phyloP scores from a whole-genome alignment of 92 coral and sea anemone species.

The Galaxea fascicularis region DNA sequence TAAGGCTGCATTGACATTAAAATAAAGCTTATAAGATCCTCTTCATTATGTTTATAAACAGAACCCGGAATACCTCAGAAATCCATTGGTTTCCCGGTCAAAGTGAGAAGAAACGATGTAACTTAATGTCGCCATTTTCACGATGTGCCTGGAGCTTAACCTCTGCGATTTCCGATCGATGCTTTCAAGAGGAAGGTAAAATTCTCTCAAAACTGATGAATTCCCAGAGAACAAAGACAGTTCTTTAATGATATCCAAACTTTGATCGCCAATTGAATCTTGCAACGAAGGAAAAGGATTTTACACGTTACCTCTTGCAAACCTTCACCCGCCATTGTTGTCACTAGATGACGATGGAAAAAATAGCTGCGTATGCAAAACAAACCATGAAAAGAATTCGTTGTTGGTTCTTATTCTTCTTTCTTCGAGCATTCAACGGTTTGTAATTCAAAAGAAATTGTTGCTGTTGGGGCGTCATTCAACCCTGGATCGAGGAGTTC shows the following conservation, averaged over 20 bases:
- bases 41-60: not conserved
- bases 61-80: not conserved
- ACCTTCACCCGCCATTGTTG: slow-evolving; percentile 15
- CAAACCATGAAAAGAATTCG: slow-evolving; percentile 3
- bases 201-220: not conserved
- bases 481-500: not conserved
- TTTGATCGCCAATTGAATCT: slow-evolving; percentile 13
- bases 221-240: not conserved
- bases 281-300: not conserved
- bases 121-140: slow-evolving; percentile 20
- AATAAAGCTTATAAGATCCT: not conserved
- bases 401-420: not conserved
- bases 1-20: not conserved
- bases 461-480: not conserved
- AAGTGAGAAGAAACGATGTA: not conserved
- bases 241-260: not conserved
- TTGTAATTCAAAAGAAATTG: not conserved
- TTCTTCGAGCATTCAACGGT: not conserved
- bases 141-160: not conserved
- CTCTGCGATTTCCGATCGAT: not conserved
- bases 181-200: not conserved
- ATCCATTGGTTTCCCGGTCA: not conserved
- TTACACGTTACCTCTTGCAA: not conserved
- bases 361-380: slow-evolving; percentile 47
- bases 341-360: slow-evolving; percentile 17